These are phyloP conservation scores for Eulimnadia texana DNA, from an alignment of 1,140 invertebrate genomes.

Conservation along the genomic window DNA sequence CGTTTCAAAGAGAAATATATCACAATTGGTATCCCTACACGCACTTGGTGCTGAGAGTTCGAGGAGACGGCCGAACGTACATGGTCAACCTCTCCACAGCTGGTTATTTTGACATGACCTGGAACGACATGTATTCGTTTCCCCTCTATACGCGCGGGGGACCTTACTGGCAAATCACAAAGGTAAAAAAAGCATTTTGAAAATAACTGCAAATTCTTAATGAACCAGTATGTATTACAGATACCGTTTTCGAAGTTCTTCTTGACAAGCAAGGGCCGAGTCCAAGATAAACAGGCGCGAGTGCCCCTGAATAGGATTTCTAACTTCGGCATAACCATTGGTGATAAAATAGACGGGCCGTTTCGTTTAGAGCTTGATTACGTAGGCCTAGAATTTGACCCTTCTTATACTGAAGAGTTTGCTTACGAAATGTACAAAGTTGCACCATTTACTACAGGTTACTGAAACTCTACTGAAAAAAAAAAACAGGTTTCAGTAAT, in stretches of 20 bases:
- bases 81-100: conserved; percentile 54
- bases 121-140: conserved; percentile 72
- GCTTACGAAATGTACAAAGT: conserved; percentile 81
- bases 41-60: conserved; percentile 62
- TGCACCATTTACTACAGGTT: conserved; percentile 42
- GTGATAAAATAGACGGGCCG: conserved; percentile 56
- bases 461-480: no score
- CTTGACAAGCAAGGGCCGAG: conserved; percentile 59
- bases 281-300: conserved; percentile 63
- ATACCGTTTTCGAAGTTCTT: conserved; percentile 94
- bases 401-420: conserved; percentile 56
- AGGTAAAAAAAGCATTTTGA: conserved; percentile 37
- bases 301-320: conserved; percentile 43
- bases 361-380: conserved; percentile 90
- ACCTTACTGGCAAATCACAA: conserved; percentile 86
- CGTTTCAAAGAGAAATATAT: conserved; percentile 54
- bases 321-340: conserved; percentile 63
- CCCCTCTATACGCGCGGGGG: conserved; percentile 80
- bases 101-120: conserved; percentile 58
- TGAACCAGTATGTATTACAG: no score
- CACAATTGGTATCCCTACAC: conserved; percentile 66
- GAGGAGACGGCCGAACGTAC: conserved; percentile 84
- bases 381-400: conserved; percentile 66
- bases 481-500: no score
- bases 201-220: no score